Evolutionary conservation across 2,113 vertebrate species (phyloP).

Genomic region (Chionomys nivalis): DNA sequence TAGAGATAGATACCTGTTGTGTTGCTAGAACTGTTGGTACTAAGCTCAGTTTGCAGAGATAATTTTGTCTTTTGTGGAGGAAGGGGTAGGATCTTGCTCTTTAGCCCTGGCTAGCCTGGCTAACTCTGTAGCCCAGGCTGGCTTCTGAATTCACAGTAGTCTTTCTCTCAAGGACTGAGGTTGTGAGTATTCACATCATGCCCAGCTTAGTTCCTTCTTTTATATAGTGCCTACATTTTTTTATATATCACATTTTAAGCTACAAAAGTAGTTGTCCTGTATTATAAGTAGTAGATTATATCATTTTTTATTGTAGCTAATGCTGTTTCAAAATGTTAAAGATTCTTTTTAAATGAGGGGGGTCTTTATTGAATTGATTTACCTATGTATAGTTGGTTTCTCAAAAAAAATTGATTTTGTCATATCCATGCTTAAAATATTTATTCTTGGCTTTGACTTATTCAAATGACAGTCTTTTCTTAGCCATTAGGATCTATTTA

Average conservation of each 20-base stretch:
- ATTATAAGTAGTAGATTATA: neutral
- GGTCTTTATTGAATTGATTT: neutral
- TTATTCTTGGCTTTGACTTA: neutral
- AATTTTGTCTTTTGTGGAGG: neutral
- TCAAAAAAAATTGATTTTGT: conserved; percentile 41
- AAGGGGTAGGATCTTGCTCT: neutral
- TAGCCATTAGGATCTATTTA: conserved; percentile 1
- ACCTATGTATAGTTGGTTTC: neutral
- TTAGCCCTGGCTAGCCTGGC: neutral
- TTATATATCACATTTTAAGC: conserved; percentile 27
- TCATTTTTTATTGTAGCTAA: neutral
- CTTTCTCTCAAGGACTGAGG: neutral
- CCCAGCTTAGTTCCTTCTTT: neutral
- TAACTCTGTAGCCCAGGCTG: neutral
- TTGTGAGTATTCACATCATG: neutral
- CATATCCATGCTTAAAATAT: conserved; percentile 6
- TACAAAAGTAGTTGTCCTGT: neutral
- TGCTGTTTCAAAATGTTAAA: conserved; percentile 32
- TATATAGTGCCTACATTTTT: conserved; percentile 34
- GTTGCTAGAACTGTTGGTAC: neutral
- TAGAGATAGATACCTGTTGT: neutral
- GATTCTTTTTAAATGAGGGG: neutral
- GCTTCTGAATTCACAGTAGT: neutral
- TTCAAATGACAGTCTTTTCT: neutral
- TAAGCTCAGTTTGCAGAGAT: conserved; percentile 47